Conservation (phyloP, 2,888 invertebrate species). For the Aphrophora alni region DNA sequence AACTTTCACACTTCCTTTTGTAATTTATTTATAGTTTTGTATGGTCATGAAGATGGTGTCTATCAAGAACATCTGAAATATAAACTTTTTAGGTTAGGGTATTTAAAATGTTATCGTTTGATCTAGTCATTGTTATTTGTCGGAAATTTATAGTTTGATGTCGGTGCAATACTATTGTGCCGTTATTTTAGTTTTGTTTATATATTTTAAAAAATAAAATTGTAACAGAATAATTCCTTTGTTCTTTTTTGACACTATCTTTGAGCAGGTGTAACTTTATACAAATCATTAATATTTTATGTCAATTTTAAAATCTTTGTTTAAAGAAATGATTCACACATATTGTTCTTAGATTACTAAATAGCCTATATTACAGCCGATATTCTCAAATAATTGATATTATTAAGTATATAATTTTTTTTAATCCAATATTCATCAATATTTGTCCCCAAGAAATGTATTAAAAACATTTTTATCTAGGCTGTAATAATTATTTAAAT, state of each 20-base stretch:
- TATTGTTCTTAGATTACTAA: not conserved
- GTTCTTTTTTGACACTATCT: slow-evolving; percentile 15
- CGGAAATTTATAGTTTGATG: slow-evolving; percentile 3
- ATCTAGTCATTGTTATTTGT: slow-evolving; percentile 16
- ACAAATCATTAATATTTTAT: not conserved
- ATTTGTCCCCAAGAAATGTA: no score
- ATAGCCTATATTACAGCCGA: not conserved
- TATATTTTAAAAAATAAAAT: slow-evolving; percentile 28
- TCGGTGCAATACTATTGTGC: slow-evolving; percentile 6
- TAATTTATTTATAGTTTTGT: no score
- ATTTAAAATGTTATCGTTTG: slow-evolving; percentile 15
- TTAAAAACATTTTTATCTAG: no score
- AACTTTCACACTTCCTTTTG: slow-evolving; percentile 24
- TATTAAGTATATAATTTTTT: no score
- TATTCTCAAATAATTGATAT: no score
- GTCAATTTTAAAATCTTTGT: no score
- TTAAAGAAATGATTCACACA: no score
- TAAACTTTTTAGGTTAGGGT: slow-evolving; percentile 9
- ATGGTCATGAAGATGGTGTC: not conserved
- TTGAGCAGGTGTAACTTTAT: not conserved
- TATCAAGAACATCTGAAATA: not conserved
- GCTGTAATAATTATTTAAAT: no score
- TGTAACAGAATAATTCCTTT: slow-evolving; percentile 6
- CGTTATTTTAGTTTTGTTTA: slow-evolving; percentile 25
- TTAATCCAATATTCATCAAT: no score